Percentiles rank a stretch among this genome's conserved stretches.
These are phyloP conservation scores for Calephelis perditalis DNA, from an alignment of 2,888 invertebrate genomes.

Conservation along the genomic window DNA sequence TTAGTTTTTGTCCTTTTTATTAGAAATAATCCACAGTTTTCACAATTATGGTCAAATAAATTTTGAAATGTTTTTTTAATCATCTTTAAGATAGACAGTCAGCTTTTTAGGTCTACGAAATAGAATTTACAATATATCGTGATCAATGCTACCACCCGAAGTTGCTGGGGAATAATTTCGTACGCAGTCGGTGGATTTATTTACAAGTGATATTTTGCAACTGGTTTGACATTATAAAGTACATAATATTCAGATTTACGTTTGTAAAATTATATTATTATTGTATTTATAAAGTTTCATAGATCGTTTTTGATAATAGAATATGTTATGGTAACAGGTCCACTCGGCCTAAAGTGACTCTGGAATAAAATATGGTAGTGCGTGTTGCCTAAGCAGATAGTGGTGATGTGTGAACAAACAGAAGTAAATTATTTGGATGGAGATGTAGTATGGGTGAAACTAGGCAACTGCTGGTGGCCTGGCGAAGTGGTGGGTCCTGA, in stretches of 20 bases:
- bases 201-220: conserved; percentile 72
- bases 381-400: conserved; percentile 60
- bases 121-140: conserved; percentile 21
- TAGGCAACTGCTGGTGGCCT: conserved; percentile 91
- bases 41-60: conserved; percentile 1
- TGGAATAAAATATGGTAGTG: conserved; percentile 70
- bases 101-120: not conserved
- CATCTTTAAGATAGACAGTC: not conserved
- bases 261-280: conserved; percentile 27
- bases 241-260: conserved; percentile 36
- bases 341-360: conserved; percentile 52
- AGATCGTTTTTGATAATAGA: conserved; percentile 21
- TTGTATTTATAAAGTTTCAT: conserved; percentile 34
- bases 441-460: conserved; percentile 91
- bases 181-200: conserved; percentile 74
- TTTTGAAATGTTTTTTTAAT: not conserved
- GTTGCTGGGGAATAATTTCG: conserved; percentile 57
- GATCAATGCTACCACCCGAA: conserved; percentile 55
- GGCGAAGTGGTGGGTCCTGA: conserved; percentile 84
- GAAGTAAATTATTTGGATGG: conserved; percentile 83
- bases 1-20: conserved; percentile 31
- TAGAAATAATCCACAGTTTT: conserved; percentile 1
- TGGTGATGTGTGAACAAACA: conserved; percentile 84
- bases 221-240: conserved; percentile 63
- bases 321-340: conserved; percentile 54